phyloP scores from a whole-genome alignment of 2,113 vertebrate genomes.

The Orthonyx spaldingii region DNA sequence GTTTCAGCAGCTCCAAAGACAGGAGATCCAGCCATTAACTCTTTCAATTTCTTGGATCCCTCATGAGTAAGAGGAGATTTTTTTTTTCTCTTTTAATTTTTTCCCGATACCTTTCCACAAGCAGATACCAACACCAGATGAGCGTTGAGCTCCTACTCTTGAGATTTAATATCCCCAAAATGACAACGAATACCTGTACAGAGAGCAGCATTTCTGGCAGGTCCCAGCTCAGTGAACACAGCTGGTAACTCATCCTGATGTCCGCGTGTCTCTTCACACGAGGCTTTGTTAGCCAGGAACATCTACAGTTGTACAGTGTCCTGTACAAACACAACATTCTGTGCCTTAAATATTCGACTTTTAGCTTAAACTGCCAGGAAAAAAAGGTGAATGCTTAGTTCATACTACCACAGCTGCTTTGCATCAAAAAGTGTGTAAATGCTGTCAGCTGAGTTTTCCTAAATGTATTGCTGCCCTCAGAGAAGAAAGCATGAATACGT shows the following conservation, averaged over 20 bases:
- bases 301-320: too few relatives aligned
- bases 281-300: neutral
- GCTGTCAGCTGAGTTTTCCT: neutral
- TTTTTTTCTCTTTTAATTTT: accelerated
- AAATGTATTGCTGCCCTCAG: neutral
- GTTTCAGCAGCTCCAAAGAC: neutral
- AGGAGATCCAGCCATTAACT: neutral
- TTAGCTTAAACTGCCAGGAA: neutral
- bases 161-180: neutral
- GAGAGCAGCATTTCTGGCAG: neutral
- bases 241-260: neutral
- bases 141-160: neutral
- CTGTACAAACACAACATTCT: neutral
- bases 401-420: neutral
- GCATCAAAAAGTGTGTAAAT: neutral
- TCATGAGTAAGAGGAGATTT: neutral
- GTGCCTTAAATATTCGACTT: neutral
- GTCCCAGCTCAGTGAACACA: neutral
- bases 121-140: neutral
- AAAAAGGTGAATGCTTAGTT: neutral
- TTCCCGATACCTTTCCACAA: neutral
- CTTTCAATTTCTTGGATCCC: neutral
- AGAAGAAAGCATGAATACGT: neutral
- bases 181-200: neutral
- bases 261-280: neutral